Base-by-base conservation (phyloP, 23 tunicate genomes). In the Diplosoma virens region DNA sequence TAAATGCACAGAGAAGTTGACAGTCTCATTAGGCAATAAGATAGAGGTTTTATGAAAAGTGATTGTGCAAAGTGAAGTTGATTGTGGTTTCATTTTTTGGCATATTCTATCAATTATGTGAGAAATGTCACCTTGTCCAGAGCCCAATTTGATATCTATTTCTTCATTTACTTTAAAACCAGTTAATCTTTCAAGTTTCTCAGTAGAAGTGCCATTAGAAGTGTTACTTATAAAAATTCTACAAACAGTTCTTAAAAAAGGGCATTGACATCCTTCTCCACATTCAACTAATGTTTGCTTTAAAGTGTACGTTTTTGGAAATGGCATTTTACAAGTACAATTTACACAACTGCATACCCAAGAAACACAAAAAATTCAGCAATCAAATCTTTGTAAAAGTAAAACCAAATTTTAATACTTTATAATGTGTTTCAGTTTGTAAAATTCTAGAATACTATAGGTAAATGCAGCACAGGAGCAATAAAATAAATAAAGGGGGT, bases 121-220 rank as follows among this genome's bases (percentile, higher is more conserved):
- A 9, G 77, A 54, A n/a, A 80, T 54, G 17, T 54, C 68, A 32
- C 77, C 84, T 67, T 80, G 56, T 30, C 54, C 54, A 2, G 14
- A 22, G 1, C 68, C 84, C 28, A 80, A 25, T 67, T 32, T 23
- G 25, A 80, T 35, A 67, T 67, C 84, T 20, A 68, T 37, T 21
- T 67, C 58, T 31, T 33, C 54, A 53, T 68, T 25, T 2, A 53
- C 24, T 80, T 67, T 54, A 52, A 47, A 52, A 1, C 77, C 77
- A 56, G 50, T 53, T 3, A 76, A 32, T n/a, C 33, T 58, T 58
- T 76, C 69, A n/a, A 67, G 25, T 7, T 45, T 20, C 2, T 78
- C 30, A 14, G 35, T 25, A 1, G 53, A 14, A 24, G 25, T 27
- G 6, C 59, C 22, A 3, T 25, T 25, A 48, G 7, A 7, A 22